These are phyloP conservation scores for Sinentomon sp. DNA, from an alignment of 2,888 invertebrate genomes.

Conservation along the genomic window DNA sequence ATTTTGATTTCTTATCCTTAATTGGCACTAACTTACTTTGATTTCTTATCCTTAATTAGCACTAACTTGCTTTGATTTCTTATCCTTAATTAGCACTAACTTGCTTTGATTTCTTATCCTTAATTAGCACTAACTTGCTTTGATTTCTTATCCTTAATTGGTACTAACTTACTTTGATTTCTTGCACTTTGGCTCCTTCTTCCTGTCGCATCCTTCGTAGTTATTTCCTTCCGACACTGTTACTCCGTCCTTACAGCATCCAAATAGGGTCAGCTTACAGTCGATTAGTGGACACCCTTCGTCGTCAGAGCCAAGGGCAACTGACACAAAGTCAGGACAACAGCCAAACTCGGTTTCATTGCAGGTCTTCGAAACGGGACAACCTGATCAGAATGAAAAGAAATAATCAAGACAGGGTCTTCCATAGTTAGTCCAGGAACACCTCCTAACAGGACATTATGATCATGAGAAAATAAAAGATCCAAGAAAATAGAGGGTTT, in stretches of 20 bases:
- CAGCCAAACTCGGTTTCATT: conserved; percentile 46
- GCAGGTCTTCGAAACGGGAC: conserved; percentile 42
- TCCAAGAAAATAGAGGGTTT: too few species aligned
- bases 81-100: too few species aligned
- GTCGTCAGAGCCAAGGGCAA: conserved; percentile 36
- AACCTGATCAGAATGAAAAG: conserved; percentile 24
- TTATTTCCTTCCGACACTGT: conserved; percentile 53
- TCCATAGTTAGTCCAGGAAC: not conserved
- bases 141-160: conserved; percentile 1
- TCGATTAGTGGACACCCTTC: conserved; percentile 45
- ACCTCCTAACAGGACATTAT: too few species aligned
- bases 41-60: conserved; percentile 19
- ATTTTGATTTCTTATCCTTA: too few species aligned
- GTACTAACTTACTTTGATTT: conserved; percentile 18
- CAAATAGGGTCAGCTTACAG: conserved; percentile 51
- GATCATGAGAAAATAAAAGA: too few species aligned
- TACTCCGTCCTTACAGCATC: conserved; percentile 55
- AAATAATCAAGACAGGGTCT: not conserved
- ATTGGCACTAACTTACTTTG: too few species aligned
- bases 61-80: too few species aligned
- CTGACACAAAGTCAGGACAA: conserved; percentile 53
- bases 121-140: not conserved
- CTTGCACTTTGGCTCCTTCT: conserved; percentile 15
- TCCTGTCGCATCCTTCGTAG: conserved; percentile 39
- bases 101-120: conserved; percentile 1